phyloP scores from a whole-genome alignment of 2,797 vertebrate genomes.

The Characodon lateralis region DNA sequence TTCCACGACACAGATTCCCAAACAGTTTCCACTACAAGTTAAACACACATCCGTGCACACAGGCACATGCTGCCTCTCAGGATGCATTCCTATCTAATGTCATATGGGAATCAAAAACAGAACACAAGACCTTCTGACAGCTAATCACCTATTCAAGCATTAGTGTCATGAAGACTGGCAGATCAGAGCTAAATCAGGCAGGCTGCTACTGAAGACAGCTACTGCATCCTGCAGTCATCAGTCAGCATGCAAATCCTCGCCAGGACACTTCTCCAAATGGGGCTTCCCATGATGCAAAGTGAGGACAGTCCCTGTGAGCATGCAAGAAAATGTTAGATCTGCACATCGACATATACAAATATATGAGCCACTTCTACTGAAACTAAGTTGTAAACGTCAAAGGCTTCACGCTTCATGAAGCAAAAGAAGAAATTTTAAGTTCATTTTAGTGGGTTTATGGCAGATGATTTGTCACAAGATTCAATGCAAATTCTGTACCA shows the following conservation, averaged over 20 bases:
- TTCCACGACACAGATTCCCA: slow-evolving; percentile 74
- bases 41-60: slow-evolving; percentile 39
- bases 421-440: slow-evolving; percentile 19
- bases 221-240: slow-evolving; percentile 21
- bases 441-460: background rate
- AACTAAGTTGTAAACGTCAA: slow-evolving; percentile 9
- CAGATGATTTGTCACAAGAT: slow-evolving; percentile 39
- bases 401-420: slow-evolving; percentile 18
- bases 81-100: slow-evolving; percentile 55
- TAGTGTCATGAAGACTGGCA: slow-evolving; percentile 27
- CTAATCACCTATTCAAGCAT: slow-evolving; percentile 35
- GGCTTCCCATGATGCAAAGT: slow-evolving; percentile 70
- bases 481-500: slow-evolving; percentile 3
- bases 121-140: slow-evolving; percentile 31
- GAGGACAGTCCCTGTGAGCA: slow-evolving; percentile 45
- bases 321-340: slow-evolving; percentile 20
- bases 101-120: slow-evolving; percentile 36
- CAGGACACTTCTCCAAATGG: slow-evolving; percentile 36
- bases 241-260: slow-evolving; percentile 52
- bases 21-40: slow-evolving; percentile 76
- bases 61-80: slow-evolving; percentile 31
- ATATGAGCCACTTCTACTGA: slow-evolving; percentile 2
- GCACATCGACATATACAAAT: slow-evolving; percentile 6
- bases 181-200: slow-evolving; percentile 20
- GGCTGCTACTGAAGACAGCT: slow-evolving; percentile 20